phyloP scores from a whole-genome alignment of 2,888 invertebrate genomes.

The Hydraecia micacea region DNA sequence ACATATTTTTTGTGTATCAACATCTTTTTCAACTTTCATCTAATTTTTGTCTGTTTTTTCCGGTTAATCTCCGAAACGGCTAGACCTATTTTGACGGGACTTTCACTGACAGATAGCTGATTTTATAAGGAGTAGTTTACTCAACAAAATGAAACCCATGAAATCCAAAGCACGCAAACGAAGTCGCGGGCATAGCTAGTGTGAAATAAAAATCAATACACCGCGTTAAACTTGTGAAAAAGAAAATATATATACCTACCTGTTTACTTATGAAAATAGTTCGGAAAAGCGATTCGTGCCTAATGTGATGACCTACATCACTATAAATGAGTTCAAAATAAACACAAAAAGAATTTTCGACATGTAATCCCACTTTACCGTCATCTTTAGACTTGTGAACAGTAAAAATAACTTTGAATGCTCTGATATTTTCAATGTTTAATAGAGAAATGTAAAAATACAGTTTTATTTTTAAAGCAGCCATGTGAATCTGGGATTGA shows the following conservation, averaged over 20 bases:
- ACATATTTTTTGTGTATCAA: not conserved
- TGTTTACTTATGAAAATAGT: constrained; percentile 20
- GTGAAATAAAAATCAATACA: constrained; percentile 1
- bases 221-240: not conserved
- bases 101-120: no score
- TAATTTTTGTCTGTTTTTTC: no score
- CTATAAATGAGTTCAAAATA: constrained; percentile 22
- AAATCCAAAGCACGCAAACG: no score
- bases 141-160: no score
- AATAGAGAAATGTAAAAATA: constrained; percentile 50
- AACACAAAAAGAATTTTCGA: constrained; percentile 7
- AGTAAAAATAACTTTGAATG: constrained; percentile 53
- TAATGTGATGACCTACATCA: constrained; percentile 36
- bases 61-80: no score
- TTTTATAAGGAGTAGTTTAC: no score
- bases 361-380: constrained; percentile 44
- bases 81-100: no score
- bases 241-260: not conserved
- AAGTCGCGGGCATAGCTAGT: no score
- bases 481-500: constrained; percentile 36
- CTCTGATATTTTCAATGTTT: constrained; percentile 52
- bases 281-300: not conserved
- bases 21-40: not conserved
- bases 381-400: constrained; percentile 36
- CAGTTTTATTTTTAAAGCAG: constrained; percentile 47